Percentiles rank a stretch among this genome's conserved stretches.
phyloP scores from a whole-genome alignment of 2,113 vertebrate species.

The Phainopepla nitens region DNA sequence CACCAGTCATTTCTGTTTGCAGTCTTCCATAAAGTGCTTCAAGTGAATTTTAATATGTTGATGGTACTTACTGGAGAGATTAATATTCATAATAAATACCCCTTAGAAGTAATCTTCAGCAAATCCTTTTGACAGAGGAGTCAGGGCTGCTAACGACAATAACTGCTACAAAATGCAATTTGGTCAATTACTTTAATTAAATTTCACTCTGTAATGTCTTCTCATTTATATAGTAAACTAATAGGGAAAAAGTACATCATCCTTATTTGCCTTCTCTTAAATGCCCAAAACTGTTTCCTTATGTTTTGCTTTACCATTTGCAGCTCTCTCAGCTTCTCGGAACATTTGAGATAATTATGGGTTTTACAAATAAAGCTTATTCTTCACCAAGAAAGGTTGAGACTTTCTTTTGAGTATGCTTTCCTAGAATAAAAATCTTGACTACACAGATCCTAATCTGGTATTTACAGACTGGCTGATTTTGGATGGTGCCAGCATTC shows the following conservation, averaged over 20 bases:
- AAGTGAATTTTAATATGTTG: constrained; percentile 79
- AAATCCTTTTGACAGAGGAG: constrained; percentile 79
- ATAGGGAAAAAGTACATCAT: constrained; percentile 54
- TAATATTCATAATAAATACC: constrained; percentile 86
- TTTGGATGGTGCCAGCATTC: constrained; percentile 65
- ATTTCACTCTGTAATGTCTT: constrained; percentile 79
- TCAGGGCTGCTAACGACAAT: constrained; percentile 82
- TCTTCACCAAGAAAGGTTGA: constrained; percentile 39
- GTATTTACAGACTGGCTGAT: constrained; percentile 69
- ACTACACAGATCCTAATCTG: constrained; percentile 63
- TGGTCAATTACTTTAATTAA: constrained; percentile 93
- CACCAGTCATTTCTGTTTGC: constrained; percentile 62
- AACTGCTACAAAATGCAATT: constrained; percentile 86
- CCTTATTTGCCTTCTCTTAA: constrained; percentile 55
- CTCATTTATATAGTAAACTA: constrained; percentile 82
- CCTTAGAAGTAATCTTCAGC: constrained; percentile 73
- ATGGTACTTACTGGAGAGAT: constrained; percentile 76
- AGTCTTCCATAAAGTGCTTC: constrained; percentile 72
- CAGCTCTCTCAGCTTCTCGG: constrained; percentile 28
- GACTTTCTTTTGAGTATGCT: constrained; percentile 48
- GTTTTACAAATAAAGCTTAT: constrained; percentile 57
- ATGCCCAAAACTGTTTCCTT: constrained; percentile 35
- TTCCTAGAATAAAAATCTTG: constrained; percentile 56
- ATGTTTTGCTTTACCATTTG: constrained; percentile 41
- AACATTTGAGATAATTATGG: constrained; percentile 66